Evolutionary conservation across 2,797 vertebrate species (phyloP).

Genomic region (Limnodromus scolopaceus): DNA sequence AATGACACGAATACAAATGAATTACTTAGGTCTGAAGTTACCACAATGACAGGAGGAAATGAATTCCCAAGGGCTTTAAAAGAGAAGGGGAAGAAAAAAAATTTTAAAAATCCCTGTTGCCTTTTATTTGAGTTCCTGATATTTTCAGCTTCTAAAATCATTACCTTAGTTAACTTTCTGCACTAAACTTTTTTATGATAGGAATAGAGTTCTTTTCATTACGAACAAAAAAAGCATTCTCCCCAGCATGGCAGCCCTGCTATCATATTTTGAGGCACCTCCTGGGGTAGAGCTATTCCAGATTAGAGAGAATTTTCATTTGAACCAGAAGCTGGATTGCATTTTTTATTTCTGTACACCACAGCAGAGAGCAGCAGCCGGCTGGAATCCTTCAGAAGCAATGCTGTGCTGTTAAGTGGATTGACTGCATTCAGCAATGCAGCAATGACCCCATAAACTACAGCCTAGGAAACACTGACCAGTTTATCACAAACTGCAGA

Average conservation of each 20-base stretch:
- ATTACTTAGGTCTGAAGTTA: background rate
- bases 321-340: constrained; percentile 16
- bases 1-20: background rate
- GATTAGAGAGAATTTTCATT: constrained; percentile 51
- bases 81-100: too few species aligned
- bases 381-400: constrained; percentile 48
- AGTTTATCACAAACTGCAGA: background rate
- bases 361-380: background rate
- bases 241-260: background rate
- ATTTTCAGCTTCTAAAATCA: constrained; percentile 19
- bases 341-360: background rate
- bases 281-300: constrained; percentile 45
- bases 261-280: background rate
- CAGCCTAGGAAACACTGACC: background rate
- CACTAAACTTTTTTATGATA: background rate
- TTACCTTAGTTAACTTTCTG: background rate
- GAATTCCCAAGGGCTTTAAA: background rate
- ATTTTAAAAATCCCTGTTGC: background rate
- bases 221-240: background rate
- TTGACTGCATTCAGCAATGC: constrained; percentile 5
- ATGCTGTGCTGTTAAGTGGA: constrained; percentile 12
- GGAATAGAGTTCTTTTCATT: background rate
- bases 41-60: background rate
- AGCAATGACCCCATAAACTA: background rate
- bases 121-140: background rate